Percentiles rank a stretch among this genome's conserved stretches.
phyloP scores from a whole-genome alignment of 2,797 vertebrate genomes.

The Trichosurus vulpecula region DNA sequence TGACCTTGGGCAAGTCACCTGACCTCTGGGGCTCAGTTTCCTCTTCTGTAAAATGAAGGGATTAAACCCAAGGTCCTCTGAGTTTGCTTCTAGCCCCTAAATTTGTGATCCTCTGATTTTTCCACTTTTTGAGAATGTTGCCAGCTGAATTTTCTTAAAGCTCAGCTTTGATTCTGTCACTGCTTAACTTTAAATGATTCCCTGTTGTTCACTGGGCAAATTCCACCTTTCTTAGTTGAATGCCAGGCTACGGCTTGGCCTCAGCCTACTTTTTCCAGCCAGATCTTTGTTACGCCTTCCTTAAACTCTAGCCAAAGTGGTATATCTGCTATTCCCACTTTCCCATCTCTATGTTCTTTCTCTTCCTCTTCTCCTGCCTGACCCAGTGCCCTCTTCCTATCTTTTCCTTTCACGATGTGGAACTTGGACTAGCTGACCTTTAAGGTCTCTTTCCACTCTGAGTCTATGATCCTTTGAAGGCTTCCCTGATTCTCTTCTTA shows the following conservation, averaged over 20 bases:
- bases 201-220: background rate
- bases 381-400: background rate
- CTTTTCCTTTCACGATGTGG: background rate
- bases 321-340: background rate
- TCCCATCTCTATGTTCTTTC: background rate
- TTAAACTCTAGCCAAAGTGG: background rate
- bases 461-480: background rate
- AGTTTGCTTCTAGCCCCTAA: background rate
- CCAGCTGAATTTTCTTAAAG: constrained; percentile 11
- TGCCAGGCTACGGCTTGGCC: background rate
- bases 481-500: background rate
- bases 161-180: background rate
- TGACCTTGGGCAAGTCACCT: background rate
- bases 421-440: no score
- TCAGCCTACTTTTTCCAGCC: background rate
- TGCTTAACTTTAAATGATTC: background rate
- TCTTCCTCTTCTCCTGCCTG: background rate
- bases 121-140: background rate
- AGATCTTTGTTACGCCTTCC: background rate
- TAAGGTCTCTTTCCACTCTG: background rate
- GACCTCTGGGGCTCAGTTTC: background rate
- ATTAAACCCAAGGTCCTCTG: background rate
- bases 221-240: background rate
- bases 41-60: background rate
- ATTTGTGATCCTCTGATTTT: background rate